Conservation (phyloP, 2,888 invertebrate species). For the Pyrgus malvae region DNA sequence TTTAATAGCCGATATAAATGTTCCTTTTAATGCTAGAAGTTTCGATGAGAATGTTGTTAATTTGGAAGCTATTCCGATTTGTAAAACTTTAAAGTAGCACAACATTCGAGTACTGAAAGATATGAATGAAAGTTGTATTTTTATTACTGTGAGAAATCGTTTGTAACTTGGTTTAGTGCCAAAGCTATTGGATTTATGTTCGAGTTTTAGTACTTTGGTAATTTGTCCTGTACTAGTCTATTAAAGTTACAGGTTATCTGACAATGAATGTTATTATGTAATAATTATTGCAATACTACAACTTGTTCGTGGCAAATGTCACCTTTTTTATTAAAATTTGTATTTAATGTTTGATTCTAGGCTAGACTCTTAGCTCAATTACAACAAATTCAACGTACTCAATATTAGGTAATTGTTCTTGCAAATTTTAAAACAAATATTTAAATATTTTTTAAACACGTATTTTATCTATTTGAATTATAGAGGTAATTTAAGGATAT, state of each 20-base stretch:
- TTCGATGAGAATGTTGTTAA: slow-evolving; percentile 71
- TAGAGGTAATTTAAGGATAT: no score
- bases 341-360: no score
- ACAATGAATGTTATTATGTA: neutral
- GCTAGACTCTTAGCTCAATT: no score
- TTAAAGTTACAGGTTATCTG: neutral
- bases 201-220: neutral
- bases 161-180: neutral
- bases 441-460: no score
- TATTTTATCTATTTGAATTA: no score
- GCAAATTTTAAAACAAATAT: no score
- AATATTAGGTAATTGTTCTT: no score
- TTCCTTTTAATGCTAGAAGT: slow-evolving; percentile 47
- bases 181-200: neutral
- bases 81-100: slow-evolving; percentile 32
- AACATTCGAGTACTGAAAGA: slow-evolving; percentile 14
- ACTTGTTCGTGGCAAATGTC: no score
- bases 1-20: slow-evolving; percentile 70
- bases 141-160: slow-evolving; percentile 48
- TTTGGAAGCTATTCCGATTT: slow-evolving; percentile 46
- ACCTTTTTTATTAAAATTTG: no score
- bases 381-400: no score
- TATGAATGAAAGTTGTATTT: slow-evolving; percentile 32
- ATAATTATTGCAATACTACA: neutral
- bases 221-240: neutral